Conservation (phyloP, 2,113 vertebrate species). For the Thunnus maccoyii region DNA sequence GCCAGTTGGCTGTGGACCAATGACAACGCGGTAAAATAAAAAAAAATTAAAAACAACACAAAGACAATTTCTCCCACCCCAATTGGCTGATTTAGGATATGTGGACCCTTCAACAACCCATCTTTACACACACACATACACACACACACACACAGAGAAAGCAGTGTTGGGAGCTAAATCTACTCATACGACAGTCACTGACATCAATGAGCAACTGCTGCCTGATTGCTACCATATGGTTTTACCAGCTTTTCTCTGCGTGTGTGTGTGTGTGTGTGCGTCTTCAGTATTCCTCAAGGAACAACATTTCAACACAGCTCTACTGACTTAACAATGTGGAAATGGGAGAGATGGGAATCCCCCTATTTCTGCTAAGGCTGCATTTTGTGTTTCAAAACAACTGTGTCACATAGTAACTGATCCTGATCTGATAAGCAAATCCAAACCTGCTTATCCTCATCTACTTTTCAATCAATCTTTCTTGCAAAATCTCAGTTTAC, state of each 20-base stretch:
- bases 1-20: conserved; percentile 56
- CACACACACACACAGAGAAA: conserved; percentile 32
- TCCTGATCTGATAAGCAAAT: conserved; percentile 35
- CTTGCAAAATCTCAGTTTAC: background rate
- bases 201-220: conserved; percentile 82
- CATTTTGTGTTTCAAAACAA: conserved; percentile 66
- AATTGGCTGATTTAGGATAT: conserved; percentile 62
- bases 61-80: conserved; percentile 43
- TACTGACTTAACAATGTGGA: conserved; percentile 60
- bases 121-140: conserved; percentile 21
- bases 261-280: conserved; percentile 29
- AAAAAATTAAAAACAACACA: background rate
- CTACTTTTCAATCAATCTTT: conserved; percentile 1
- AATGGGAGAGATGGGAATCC: conserved; percentile 69
- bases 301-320: conserved; percentile 70
- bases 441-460: background rate
- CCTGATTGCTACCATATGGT: conserved; percentile 82
- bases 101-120: conserved; percentile 62
- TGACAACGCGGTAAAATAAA: conserved; percentile 25
- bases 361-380: conserved; percentile 60
- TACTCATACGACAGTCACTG: conserved; percentile 81
- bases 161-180: conserved; percentile 71
- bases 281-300: conserved; percentile 66
- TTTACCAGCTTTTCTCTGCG: conserved; percentile 49
- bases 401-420: conserved; percentile 25